Percentiles rank a stretch among this genome's conserved stretches.
These are phyloP conservation scores for Liolophura sinensis DNA, from an alignment of 1,140 invertebrate genomes.

Conservation along the genomic window DNA sequence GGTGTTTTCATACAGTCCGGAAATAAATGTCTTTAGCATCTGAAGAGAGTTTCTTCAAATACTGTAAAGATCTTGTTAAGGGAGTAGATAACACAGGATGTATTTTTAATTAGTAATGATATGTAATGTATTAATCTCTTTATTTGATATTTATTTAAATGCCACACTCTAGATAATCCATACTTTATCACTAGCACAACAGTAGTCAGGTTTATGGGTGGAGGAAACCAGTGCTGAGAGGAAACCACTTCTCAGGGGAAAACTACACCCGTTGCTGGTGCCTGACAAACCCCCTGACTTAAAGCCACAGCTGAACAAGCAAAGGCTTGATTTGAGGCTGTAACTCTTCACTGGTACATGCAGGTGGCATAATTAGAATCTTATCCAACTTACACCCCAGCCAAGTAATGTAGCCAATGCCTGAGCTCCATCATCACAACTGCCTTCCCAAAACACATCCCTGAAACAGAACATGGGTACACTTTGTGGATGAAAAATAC, in stretches of 20 bases:
- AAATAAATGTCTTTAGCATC: too few relatives aligned
- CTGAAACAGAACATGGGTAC: slow-evolving; percentile 51
- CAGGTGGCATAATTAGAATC: not conserved
- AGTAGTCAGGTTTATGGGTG: not conserved
- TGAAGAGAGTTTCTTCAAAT: too few relatives aligned
- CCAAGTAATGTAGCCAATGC: slow-evolving; percentile 80
- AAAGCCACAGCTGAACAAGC: not conserved
- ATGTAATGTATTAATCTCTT: too few relatives aligned
- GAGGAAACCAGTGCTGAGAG: not conserved
- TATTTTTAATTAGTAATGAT: too few relatives aligned
- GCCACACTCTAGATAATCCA: too few relatives aligned
- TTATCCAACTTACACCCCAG: slow-evolving; percentile 66
- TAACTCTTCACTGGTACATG: not conserved
- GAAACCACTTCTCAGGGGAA: not conserved
- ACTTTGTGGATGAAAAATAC: slow-evolving; percentile 5
- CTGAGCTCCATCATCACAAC: slow-evolving; percentile 85
- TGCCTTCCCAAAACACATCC: slow-evolving; percentile 85
- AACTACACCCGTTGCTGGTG: not conserved
- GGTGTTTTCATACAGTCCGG: too few relatives aligned
- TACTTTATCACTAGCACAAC: not conserved
- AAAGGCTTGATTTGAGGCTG: not conserved
- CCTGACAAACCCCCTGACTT: not conserved
- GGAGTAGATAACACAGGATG: too few relatives aligned
- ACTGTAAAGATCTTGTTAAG: too few relatives aligned
- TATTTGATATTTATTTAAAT: too few relatives aligned